A percentile compares a stretch with the other conserved stretches of the same genome.
Evolutionary conservation across 2,888 invertebrate species (phyloP).

Genomic region (Drosophila merina): DNA sequence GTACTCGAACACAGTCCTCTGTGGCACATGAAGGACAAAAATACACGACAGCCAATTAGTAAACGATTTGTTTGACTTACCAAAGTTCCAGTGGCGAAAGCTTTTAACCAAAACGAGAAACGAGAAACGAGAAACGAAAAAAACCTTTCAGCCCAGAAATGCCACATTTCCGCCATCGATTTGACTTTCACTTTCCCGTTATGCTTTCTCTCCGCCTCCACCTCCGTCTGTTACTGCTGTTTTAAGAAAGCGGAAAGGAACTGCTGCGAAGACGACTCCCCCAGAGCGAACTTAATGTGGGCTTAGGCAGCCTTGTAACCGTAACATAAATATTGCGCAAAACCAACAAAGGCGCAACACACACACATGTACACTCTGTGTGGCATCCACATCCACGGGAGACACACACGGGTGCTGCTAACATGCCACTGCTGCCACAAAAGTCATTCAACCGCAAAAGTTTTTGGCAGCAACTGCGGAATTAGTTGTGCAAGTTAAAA

Average conservation of each 20-base stretch:
- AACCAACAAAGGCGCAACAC: conserved; percentile 50
- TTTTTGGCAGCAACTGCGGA: conserved; percentile 54
- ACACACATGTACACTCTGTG: conserved; percentile 16
- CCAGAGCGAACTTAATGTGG: conserved; percentile 47
- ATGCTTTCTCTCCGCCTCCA: neutral
- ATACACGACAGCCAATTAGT: conserved; percentile 60
- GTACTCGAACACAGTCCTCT: conserved; percentile 16
- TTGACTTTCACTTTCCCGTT: conserved; percentile 10
- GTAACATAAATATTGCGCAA: conserved; percentile 63
- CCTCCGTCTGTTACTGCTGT: conserved; percentile 17
- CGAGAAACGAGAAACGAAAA: neutral
- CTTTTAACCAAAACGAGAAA: conserved; percentile 49
- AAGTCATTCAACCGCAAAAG: conserved; percentile 67
- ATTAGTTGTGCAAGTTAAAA: conserved; percentile 51
- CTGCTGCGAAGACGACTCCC: conserved; percentile 9
- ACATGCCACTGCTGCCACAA: conserved; percentile 61
- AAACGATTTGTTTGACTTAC: conserved; percentile 65
- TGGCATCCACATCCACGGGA: conserved; percentile 1
- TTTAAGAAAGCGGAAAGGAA: conserved; percentile 33
- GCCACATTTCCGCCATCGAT: conserved; percentile 50
- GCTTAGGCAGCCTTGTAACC: conserved; percentile 62
- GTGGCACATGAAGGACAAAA: conserved; percentile 17
- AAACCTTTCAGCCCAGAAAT: conserved; percentile 48
- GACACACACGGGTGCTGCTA: conserved; percentile 8
- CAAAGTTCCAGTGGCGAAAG: conserved; percentile 31